A percentile compares a stretch with the other conserved stretches of the same genome.
phyloP scores from a whole-genome alignment of 2,797 vertebrate species.

The Sternarchorhynchus goeldii region DNA sequence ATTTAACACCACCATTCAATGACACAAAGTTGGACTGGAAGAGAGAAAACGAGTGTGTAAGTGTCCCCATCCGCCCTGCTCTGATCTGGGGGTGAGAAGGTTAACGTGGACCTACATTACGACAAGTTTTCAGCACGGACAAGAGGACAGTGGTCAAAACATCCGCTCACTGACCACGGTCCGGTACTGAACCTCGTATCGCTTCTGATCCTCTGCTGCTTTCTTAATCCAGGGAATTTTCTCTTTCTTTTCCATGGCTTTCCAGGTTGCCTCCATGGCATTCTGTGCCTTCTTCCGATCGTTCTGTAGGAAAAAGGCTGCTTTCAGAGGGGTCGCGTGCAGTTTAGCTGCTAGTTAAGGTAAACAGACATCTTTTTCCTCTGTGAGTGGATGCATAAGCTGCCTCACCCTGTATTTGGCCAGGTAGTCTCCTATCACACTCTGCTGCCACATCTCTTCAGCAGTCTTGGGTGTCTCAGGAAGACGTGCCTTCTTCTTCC shows the following conservation, averaged over 20 bases:
- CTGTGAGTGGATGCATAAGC: neutral
- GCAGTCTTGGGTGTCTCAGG: conserved; percentile 79
- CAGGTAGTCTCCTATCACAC: conserved; percentile 78
- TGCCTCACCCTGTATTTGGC: conserved; percentile 73
- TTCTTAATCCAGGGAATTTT: conserved; percentile 85
- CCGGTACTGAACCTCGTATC: conserved; percentile 79
- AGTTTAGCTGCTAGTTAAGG: neutral
- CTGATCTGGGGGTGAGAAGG: conserved; percentile 16
- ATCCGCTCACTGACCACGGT: conserved; percentile 73
- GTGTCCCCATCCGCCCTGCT: conserved; percentile 32
- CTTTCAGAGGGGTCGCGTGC: neutral
- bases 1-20: too few relatives aligned
- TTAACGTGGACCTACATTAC: conserved; percentile 57
- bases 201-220: conserved; percentile 82
- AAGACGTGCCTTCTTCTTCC: conserved; percentile 69
- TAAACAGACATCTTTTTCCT: neutral
- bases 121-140: conserved; percentile 60
- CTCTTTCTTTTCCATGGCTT: conserved; percentile 82
- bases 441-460: conserved; percentile 81
- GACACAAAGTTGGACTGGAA: neutral
- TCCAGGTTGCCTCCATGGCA: conserved; percentile 78
- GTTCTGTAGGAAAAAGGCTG: conserved; percentile 61
- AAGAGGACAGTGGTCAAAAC: conserved; percentile 65
- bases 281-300: conserved; percentile 76
- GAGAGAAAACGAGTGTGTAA: conserved; percentile 9